Base-by-base conservation (phyloP, 2,113 vertebrate species). In the Macaca nemestrina region DNA sequence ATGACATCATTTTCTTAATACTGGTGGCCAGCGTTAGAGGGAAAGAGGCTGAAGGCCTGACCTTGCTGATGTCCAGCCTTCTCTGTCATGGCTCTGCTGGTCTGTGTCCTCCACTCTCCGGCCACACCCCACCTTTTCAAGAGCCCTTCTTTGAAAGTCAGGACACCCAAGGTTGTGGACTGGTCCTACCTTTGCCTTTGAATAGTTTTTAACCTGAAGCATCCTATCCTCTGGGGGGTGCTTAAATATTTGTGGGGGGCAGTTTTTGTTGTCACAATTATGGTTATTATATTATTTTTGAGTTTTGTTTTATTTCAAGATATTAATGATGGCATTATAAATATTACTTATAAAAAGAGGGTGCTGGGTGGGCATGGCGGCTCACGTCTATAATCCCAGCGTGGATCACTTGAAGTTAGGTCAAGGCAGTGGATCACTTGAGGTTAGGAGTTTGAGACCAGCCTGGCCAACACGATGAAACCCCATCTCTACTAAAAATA, bases 291-390 rank as follows among this genome's bases (percentile, higher is more conserved):
- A 16, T 96, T 67, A 35, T 85, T 88, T 93, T 40, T 52, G 86
- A 80, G 55, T 76, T 97, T n/a, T 73, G 68, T 89, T 96, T 90
- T 23, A 79, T 89, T 89, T 96, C 35, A 68, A 40, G 64, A 75
- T 92, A 76, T 48, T 89, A 59, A 86, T 72, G 27, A 23, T 73
- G 5, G 3, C 10, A 32, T 68, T 67, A 32, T 72, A 81, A 96
- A 22, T 89, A 78, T 40, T 72, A 81, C 61, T 92, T 85, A 45
- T 23, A 17, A 68, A 95, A 75, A 79, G 45, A 88, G 35, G 35
- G 13, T 57, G 12, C 30, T 64, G 27, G 61, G 27, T 14, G 27
- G 27, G 27, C 13, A 1, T 64, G 61, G 27, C 0, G 2, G 27
- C 27, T 30, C 5, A 64, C 27, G 1, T 27, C 27, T 64, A 30